Evolutionary conservation across 1,140 invertebrate species (phyloP).

Genomic region (Drosophila ambigua): DNA sequence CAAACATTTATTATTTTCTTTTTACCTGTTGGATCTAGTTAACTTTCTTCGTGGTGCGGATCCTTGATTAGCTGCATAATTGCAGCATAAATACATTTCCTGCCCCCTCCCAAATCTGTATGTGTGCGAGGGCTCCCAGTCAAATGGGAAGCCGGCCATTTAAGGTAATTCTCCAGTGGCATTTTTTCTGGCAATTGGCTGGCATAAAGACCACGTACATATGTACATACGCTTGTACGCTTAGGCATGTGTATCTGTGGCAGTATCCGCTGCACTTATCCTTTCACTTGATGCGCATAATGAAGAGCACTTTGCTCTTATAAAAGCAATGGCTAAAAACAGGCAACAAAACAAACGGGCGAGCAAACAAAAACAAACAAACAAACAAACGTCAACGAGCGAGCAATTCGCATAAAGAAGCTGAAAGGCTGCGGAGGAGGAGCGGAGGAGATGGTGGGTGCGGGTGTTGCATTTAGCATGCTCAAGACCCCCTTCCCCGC

Average conservation of each 20-base stretch:
- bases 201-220: slow-evolving; percentile 51
- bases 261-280: slow-evolving; percentile 59
- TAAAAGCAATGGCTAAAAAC: slow-evolving; percentile 78
- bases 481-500: slow-evolving; percentile 56
- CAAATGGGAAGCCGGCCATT: slow-evolving; percentile 20
- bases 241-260: slow-evolving; percentile 19
- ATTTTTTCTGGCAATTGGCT: slow-evolving; percentile 52
- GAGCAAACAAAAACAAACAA: slow-evolving; percentile 37
- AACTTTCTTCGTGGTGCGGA: not conserved
- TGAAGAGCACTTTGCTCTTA: slow-evolving; percentile 82
- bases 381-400: slow-evolving; percentile 56
- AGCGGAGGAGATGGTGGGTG: not conserved
- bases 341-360: slow-evolving; percentile 64
- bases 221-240: slow-evolving; percentile 4
- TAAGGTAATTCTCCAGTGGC: slow-evolving; percentile 54
- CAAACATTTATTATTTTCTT: slow-evolving; percentile 21
- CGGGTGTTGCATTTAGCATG: slow-evolving; percentile 59
- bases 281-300: slow-evolving; percentile 81
- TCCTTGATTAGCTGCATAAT: slow-evolving; percentile 4
- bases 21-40: not conserved
- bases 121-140: not conserved
- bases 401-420: slow-evolving; percentile 42
- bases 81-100: not conserved
- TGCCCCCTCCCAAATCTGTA: too few relatives aligned
- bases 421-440: slow-evolving; percentile 14